Percentiles rank a stretch among this genome's conserved stretches.
phyloP scores from a whole-genome alignment of 2,797 vertebrate species.

The Melanitta fusca region DNA sequence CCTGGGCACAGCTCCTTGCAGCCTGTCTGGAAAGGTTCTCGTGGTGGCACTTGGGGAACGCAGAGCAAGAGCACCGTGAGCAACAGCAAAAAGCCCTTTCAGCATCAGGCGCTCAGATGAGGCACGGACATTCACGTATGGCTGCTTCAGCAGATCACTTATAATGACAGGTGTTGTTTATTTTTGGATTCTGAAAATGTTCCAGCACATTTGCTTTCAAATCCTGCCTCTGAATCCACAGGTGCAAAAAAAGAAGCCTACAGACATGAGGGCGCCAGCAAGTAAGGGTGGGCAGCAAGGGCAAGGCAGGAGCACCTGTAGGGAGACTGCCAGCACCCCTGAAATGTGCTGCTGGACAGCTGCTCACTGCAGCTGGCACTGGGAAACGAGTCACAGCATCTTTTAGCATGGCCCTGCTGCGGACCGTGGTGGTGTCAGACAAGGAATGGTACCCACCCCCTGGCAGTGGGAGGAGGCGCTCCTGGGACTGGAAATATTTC shows the following conservation, averaged over 20 bases:
- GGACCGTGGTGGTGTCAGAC: not conserved
- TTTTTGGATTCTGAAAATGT: constrained; percentile 46
- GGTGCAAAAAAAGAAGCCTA: not conserved
- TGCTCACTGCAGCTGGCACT: accelerated
- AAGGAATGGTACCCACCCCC: not conserved
- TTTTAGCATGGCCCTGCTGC: not conserved
- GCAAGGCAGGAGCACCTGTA: not conserved
- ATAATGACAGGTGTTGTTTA: constrained; percentile 22
- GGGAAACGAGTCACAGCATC: not conserved
- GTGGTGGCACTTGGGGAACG: not conserved
- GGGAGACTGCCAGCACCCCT: not conserved
- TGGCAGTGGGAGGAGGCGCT: constrained; percentile 11
- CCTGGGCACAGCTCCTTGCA: not conserved
- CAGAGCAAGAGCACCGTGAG: not conserved
- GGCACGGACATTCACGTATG: not conserved
- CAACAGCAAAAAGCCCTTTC: not conserved
- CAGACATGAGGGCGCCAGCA: not conserved
- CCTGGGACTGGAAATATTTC: constrained; percentile 22
- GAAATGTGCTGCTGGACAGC: not conserved
- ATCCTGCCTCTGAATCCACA: constrained; percentile 2
- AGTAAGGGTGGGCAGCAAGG: not conserved
- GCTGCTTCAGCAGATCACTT: constrained; percentile 32
- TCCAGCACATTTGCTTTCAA: constrained; percentile 19
- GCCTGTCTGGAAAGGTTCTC: not conserved
- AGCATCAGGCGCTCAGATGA: not conserved